Conservation (phyloP, 2,797 vertebrate species). For the Hylomyscus alleni region DNA sequence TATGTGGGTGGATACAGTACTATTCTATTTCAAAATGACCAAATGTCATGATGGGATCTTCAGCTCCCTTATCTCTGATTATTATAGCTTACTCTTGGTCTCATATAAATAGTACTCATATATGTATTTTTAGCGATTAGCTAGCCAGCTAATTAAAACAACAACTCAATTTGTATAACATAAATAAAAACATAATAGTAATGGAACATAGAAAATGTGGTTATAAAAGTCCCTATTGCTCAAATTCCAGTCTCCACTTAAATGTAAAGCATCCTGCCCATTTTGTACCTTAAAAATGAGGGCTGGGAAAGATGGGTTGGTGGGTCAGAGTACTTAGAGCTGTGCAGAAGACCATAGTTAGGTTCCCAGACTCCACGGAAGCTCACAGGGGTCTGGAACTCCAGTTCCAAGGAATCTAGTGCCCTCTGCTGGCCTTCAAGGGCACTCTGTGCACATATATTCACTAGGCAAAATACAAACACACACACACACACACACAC, state of each 20-base stretch:
- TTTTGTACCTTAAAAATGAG: neutral
- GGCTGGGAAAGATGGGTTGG: neutral
- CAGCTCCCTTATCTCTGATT: neutral
- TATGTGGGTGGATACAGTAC: neutral
- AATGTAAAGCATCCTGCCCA: neutral
- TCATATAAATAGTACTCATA: neutral
- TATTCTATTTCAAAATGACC: neutral
- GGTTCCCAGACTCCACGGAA: neutral
- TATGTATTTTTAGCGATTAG: conserved; percentile 25
- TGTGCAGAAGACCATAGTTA: neutral
- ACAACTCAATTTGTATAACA: neutral
- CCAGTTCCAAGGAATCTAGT: neutral
- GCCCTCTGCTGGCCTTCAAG: neutral
- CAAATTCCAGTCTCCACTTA: neutral
- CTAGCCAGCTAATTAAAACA: conserved; percentile 29
- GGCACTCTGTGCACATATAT: neutral
- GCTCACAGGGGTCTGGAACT: neutral
- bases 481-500: neutral
- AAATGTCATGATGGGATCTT: neutral
- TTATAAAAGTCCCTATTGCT: neutral
- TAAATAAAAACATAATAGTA: conserved; percentile 33
- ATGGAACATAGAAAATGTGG: neutral
- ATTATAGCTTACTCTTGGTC: neutral
- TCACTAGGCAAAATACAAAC: neutral
- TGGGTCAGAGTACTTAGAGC: neutral